phyloP scores from a whole-genome alignment of 2,113 vertebrate species.

The Empidonax alnorum region DNA sequence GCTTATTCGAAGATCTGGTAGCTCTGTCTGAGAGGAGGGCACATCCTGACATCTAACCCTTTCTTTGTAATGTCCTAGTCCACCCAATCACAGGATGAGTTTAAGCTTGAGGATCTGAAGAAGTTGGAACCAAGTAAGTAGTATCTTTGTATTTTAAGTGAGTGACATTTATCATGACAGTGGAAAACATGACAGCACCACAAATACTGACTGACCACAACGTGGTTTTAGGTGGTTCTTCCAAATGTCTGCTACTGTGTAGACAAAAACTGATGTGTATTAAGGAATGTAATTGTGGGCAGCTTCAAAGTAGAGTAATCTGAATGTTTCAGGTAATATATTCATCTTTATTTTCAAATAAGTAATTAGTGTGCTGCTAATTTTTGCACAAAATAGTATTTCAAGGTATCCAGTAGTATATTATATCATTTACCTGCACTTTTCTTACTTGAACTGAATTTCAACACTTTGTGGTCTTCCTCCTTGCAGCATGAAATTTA shows the following conservation, averaged over 20 bases:
- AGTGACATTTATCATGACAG: background rate
- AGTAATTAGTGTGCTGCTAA: background rate
- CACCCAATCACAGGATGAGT: conserved; percentile 90
- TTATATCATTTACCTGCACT: background rate
- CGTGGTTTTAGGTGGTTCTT: background rate
- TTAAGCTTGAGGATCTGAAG: conserved; percentile 96
- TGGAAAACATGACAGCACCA: background rate
- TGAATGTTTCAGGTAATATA: background rate
- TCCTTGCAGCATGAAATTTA: background rate
- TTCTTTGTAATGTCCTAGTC: conserved; percentile 77
- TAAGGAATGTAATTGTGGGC: background rate
- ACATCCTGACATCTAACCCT: background rate
- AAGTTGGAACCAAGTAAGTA: conserved; percentile 93
- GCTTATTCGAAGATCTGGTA: background rate
- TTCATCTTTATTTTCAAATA: background rate
- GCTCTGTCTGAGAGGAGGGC: background rate
- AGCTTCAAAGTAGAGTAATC: background rate
- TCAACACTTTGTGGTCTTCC: background rate
- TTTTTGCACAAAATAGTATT: background rate
- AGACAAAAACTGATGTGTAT: background rate
- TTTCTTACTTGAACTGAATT: background rate
- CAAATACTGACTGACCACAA: background rate
- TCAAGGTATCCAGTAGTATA: background rate
- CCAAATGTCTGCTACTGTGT: background rate
- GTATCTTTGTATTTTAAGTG: background rate